Base-by-base conservation (phyloP, 1,140 invertebrate species). In the Bathynomus jamesi region DNA sequence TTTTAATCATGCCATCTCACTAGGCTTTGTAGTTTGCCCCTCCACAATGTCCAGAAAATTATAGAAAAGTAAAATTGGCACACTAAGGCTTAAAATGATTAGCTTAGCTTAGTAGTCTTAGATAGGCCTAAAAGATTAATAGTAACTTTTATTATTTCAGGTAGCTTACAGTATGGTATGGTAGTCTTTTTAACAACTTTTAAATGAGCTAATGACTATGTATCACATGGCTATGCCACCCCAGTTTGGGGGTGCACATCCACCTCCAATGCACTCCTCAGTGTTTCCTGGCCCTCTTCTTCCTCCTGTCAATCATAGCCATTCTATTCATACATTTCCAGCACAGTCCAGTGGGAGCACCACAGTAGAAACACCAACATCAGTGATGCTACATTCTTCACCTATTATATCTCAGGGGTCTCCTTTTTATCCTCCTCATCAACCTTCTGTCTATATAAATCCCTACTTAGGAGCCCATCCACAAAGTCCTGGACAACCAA, bases 211-310 rank as follows among this genome's bases (percentile, higher is more conserved):
- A 66, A 75, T 75, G 73, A 75, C 73, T 66, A 75, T 75, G 73
- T 75, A 75, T 66, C 73, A 75, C 61, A 75, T 75, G 73, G 69
- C 73, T 64, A 69, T 75, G 73, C 73, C 73, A 68, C 73, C 73
- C 69, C 73, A 75, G 28, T 60, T 71, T 69, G 73, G 73, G 69
- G 69, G 73, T 75, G 64, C 73, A 66, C 73, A 75, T 71, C 73
- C 73, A 64, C 73, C 73, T 60, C 66, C 73, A 64, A 29, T 75
- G 17, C 73, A 69, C 65, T 69, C 73, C 40, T 64, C 73, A 64
- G 27, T 75, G 17, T 75, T 75, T 30, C 62, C 69, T 21, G 60
- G 69, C 46, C 69, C 73, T 4, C 70, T 75, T 65, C 69, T 75
- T 1, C 73, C 73, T 60, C 69, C 73, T 31, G 31, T 69, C 17